These are phyloP conservation scores for Psilanteris sp. DNA, from an alignment of 1,140 invertebrate species.

Conservation along the genomic window DNA sequence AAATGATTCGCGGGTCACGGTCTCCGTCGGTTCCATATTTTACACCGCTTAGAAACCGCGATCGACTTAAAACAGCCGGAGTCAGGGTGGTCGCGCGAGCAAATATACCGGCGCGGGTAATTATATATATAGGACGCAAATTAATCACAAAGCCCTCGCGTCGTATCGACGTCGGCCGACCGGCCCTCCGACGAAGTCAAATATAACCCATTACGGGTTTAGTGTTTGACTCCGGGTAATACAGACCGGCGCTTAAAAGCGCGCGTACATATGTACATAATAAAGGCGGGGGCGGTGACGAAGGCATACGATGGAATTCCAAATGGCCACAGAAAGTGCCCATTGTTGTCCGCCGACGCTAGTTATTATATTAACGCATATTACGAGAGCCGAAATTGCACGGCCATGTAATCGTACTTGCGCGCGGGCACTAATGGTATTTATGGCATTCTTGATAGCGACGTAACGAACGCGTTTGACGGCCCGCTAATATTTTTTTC, in stretches of 20 bases:
- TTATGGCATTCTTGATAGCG: no score
- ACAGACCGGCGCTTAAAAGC: constrained; percentile 41
- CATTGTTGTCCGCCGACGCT: constrained; percentile 18
- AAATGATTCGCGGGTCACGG: no score
- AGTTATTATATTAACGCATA: constrained; percentile 22
- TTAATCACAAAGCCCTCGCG: constrained; percentile 32
- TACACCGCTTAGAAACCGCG: not conserved
- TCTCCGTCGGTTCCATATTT: no score
- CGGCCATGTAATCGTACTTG: not conserved
- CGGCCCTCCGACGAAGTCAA: constrained; percentile 25
- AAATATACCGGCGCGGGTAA: constrained; percentile 11
- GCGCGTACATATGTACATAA: constrained; percentile 33
- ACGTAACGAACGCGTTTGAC: no score
- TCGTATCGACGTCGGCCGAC: constrained; percentile 17
- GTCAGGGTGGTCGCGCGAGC: no score
- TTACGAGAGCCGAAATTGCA: not conserved
- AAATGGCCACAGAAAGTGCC: constrained; percentile 18
- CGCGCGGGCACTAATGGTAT: not conserved
- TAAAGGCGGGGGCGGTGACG: constrained; percentile 9
- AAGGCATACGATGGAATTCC: constrained; percentile 11
- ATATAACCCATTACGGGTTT: constrained; percentile 40
- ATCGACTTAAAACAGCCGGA: constrained; percentile 10
- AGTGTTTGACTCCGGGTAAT: constrained; percentile 32
- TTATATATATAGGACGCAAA: constrained; percentile 36
- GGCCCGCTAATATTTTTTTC: no score